Evolutionary conservation across 2,113 vertebrate genomes (phyloP).

Genomic region (Tachysurus fulvidraco): DNA sequence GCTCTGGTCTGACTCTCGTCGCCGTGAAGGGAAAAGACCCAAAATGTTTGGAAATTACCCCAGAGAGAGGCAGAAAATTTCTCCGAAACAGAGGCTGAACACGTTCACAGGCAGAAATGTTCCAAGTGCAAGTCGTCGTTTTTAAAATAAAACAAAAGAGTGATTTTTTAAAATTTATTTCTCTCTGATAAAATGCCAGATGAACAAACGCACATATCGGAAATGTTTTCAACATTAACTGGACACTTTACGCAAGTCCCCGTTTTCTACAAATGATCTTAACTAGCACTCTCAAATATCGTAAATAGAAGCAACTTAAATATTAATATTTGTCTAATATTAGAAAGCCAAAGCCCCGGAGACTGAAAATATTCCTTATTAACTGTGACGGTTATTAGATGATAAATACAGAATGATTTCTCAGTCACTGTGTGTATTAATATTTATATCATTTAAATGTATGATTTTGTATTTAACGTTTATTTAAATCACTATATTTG

Average conservation of each 20-base stretch:
- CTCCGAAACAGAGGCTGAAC: background rate
- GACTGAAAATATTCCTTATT: no score
- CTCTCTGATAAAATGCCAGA: background rate
- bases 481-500: background rate
- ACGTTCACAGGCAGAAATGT: background rate
- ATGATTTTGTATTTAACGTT: background rate
- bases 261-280: background rate
- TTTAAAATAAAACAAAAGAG: background rate
- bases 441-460: background rate
- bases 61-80: background rate
- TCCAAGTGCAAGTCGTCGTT: background rate
- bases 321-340: no score
- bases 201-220: background rate
- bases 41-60: background rate
- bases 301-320: no score
- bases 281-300: no score
- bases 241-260: background rate
- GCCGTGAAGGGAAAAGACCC: background rate
- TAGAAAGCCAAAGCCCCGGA: no score
- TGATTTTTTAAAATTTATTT: background rate
- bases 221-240: background rate
- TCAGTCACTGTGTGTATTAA: background rate
- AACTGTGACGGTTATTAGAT: background rate
- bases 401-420: background rate
- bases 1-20: background rate